Percentiles rank a stretch among this genome's conserved stretches.
Evolutionary conservation across 1,140 invertebrate genomes (phyloP).

Genomic region (Zaprionus taronus): DNA sequence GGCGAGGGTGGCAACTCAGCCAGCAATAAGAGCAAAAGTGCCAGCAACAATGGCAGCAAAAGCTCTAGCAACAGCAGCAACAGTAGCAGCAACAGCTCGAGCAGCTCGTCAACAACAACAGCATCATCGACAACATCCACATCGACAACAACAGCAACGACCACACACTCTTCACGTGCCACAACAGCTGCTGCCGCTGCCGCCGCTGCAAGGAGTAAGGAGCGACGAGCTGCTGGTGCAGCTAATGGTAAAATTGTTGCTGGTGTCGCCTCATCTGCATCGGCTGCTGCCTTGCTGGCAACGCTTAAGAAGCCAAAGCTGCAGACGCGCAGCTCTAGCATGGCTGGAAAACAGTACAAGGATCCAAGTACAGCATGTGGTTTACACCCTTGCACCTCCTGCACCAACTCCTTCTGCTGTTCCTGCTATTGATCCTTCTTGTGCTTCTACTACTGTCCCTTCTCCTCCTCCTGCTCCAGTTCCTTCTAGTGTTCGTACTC

Average conservation of each 20-base stretch:
- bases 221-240: slow-evolving; percentile 11
- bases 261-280: slow-evolving; percentile 47
- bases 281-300: slow-evolving; percentile 52
- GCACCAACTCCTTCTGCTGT: neutral
- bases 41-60: neutral
- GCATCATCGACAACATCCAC: slow-evolving; percentile 22
- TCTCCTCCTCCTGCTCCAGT: no score
- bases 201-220: neutral
- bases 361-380: slow-evolving; percentile 78
- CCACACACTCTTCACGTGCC: slow-evolving; percentile 9
- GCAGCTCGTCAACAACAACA: slow-evolving; percentile 17
- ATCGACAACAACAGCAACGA: slow-evolving; percentile 20
- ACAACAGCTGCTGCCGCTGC: neutral
- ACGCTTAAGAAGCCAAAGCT: slow-evolving; percentile 64
- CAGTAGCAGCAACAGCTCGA: neutral
- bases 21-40: neutral
- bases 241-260: slow-evolving; percentile 53
- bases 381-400: neutral
- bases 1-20: neutral
- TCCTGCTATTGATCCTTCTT: no score
- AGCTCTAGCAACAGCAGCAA: neutral
- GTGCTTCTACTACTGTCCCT: no score
- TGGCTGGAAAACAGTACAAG: slow-evolving; percentile 74
- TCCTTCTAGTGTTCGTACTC: no score
- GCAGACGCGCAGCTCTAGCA: slow-evolving; percentile 46